Evolutionary conservation across 2,888 invertebrate species (phyloP), one percentile per base, ranked within the genome.

Genomic region (Drosophila seclusa): DNA sequence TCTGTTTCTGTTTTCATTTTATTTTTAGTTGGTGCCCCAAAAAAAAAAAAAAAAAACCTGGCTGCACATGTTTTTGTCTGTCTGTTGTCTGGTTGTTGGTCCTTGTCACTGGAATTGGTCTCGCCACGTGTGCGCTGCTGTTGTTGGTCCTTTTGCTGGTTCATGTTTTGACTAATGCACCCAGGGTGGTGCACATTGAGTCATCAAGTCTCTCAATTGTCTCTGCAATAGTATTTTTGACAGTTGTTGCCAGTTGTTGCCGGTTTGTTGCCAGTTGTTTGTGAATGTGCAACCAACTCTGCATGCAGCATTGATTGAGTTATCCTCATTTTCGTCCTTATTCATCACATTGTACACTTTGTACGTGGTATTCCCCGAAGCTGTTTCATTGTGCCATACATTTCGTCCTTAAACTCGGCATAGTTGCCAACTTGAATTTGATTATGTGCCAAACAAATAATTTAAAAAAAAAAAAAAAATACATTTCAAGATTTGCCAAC

Each of bases 251-350:
- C 45, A 45, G 45, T 36, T 36, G 36, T 36, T 36, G 36, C 36
- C 36, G 13, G 36, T 6, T 45, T 24, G 16, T 5, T 78, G 63
- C 34, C 36, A 40, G 38, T 73, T 53, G 45, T 70, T 73, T 52
- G 32, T 69, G 38, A 21, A 57, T 68, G 59, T 40, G 59, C 50
- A 59, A 16, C 21, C 34, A 55, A 52, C 82, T 67, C 89, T 64
- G 58, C 88, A 66, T 83, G 86, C 68, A 80, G 79, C 89, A 88
- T 88, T 84, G 89, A 84, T 87, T 87, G 84, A 89, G 87, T 67
- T 73, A 72, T 83, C 42, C 53, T 52, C 34, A 32, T 16, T 62
- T 16, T 57, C 13, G 29, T 60, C 68, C 58, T 52, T 63, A 63
- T 74, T 69, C 79, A 66, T 70, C 60, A 59, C 54, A 59, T 63